Conservation (phyloP, 2,888 invertebrate genomes). For the Aspidiotus rigidus region DNA sequence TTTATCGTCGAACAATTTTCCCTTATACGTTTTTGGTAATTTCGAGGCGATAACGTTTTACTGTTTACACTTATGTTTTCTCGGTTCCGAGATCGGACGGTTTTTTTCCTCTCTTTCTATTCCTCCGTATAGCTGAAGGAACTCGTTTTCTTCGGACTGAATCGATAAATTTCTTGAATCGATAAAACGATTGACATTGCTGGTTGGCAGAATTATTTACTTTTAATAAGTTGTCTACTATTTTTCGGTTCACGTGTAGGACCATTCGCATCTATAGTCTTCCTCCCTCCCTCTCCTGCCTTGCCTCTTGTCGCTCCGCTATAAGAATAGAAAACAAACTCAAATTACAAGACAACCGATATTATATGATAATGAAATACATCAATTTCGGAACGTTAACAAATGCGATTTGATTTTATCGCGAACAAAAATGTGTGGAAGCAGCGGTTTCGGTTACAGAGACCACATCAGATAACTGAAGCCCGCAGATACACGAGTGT, state of each 20-base stretch:
- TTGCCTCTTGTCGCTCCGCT: background rate
- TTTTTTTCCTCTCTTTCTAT: background rate
- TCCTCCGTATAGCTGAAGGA: background rate
- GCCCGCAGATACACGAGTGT: background rate
- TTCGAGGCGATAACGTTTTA: slow-evolving; percentile 3
- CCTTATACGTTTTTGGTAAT: background rate
- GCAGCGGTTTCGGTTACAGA: slow-evolving; percentile 21
- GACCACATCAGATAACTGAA: slow-evolving; percentile 1
- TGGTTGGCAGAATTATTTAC: slow-evolving; percentile 24
- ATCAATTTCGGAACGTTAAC: slow-evolving; percentile 30
- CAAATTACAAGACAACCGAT: slow-evolving; percentile 27
- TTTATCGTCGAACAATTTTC: too few relatives aligned
- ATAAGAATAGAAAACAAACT: slow-evolving; percentile 11
- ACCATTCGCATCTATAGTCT: background rate
- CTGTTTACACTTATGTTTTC: slow-evolving; percentile 2
- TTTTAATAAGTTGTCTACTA: slow-evolving; percentile 25
- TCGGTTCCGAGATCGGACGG: background rate
- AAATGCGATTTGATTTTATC: slow-evolving; percentile 30
- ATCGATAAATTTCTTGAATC: slow-evolving; percentile 23
- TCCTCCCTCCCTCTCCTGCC: background rate
- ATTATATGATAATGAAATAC: slow-evolving; percentile 28
- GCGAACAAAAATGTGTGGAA: slow-evolving; percentile 29
- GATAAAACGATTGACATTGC: slow-evolving; percentile 10
- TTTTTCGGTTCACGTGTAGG: background rate
- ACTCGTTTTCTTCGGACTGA: background rate